phyloP scores from a whole-genome alignment of 2,888 invertebrate genomes.

The Smittia aterrima region DNA sequence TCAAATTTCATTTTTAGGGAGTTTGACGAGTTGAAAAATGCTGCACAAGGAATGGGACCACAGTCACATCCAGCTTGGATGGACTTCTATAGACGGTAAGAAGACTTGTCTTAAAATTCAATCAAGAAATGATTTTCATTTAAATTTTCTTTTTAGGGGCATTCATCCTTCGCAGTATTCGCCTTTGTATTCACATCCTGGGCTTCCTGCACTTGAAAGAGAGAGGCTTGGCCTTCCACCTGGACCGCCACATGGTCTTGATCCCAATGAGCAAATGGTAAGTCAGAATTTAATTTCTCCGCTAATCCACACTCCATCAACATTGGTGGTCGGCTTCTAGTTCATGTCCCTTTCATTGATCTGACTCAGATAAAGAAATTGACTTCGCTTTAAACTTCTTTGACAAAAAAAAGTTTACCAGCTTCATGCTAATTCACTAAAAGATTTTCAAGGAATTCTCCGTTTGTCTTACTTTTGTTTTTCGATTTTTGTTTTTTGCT shows the following conservation, averaged over 20 bases:
- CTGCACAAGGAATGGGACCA: constrained; percentile 59
- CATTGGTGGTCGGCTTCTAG: not conserved
- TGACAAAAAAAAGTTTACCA: too few relatives aligned
- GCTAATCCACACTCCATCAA: not conserved
- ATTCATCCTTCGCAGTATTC: constrained; percentile 65
- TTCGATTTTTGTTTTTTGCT: too few relatives aligned
- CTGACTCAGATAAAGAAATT: too few relatives aligned
- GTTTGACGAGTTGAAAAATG: constrained; percentile 75
- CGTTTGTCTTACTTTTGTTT: not conserved
- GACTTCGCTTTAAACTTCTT: too few relatives aligned
- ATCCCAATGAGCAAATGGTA: constrained; percentile 86
- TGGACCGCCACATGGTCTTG: constrained; percentile 54
- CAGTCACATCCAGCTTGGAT: constrained; percentile 76
- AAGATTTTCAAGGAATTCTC: too few relatives aligned
- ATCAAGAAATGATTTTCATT: not conserved
- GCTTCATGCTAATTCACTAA: too few relatives aligned
- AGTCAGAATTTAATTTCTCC: constrained; percentile 45
- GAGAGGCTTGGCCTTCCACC: constrained; percentile 80
- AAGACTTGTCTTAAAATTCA: not conserved
- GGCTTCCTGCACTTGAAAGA: constrained; percentile 80
- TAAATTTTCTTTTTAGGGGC: constrained; percentile 52
- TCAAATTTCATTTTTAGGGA: constrained; percentile 67
- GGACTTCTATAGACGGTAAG: constrained; percentile 79
- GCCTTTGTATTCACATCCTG: constrained; percentile 70
- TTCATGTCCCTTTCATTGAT: too few relatives aligned